Conservation (phyloP, 2,797 vertebrate genomes). For the Peromyscus attwateri region DNA sequence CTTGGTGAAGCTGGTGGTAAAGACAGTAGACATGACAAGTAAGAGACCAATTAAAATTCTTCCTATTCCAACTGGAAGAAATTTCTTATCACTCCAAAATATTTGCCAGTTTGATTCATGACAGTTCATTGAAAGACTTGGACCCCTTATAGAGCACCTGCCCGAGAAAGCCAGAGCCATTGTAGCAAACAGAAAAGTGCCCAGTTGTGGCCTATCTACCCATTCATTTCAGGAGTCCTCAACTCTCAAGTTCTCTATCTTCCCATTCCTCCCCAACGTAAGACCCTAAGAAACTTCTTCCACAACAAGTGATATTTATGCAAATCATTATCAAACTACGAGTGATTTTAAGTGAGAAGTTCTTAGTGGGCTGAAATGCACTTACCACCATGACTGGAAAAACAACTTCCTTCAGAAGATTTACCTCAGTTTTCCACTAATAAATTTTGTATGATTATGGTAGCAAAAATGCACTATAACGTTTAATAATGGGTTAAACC, state of each 20-base stretch:
- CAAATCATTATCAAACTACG: neutral
- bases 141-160: conserved; percentile 93
- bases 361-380: neutral
- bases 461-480: neutral
- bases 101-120: conserved; percentile 87
- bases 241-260: neutral
- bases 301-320: neutral
- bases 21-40: conserved; percentile 90
- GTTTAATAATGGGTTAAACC: conserved; percentile 36
- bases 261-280: neutral
- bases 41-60: conserved; percentile 90
- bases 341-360: conserved; percentile 1
- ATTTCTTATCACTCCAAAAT: conserved; percentile 89
- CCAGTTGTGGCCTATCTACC: neutral
- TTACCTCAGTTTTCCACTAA: conserved; percentile 8
- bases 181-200: neutral
- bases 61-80: conserved; percentile 91
- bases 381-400: neutral
- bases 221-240: neutral
- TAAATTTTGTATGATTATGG: neutral
- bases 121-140: conserved; percentile 91
- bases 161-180: neutral
- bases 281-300: neutral
- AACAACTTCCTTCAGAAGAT: neutral
- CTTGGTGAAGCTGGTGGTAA: conserved; percentile 91